phyloP scores from a whole-genome alignment of 2,113 vertebrate species.

The Barbus barbus region DNA sequence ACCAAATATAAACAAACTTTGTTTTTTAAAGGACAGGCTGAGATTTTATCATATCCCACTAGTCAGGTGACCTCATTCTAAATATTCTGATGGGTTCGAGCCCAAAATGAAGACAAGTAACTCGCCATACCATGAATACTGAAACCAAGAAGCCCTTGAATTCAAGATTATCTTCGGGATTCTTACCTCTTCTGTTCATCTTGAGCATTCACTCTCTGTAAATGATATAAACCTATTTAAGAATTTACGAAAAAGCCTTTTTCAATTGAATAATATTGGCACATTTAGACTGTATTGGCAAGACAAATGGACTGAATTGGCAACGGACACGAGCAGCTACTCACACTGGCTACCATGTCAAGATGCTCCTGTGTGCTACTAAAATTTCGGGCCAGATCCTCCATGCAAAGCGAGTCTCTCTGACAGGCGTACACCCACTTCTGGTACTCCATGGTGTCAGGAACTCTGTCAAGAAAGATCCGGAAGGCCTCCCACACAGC shows the following conservation, averaged over 20 bases:
- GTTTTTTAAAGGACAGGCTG: slow-evolving; percentile 38
- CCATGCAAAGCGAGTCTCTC: slow-evolving; percentile 86
- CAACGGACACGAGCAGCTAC: slow-evolving; percentile 32
- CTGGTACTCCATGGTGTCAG: slow-evolving; percentile 86
- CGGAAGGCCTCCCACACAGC: slow-evolving; percentile 94
- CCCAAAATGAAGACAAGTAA: neutral
- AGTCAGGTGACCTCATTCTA: slow-evolving; percentile 42
- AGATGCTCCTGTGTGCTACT: slow-evolving; percentile 90
- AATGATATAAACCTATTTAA: too few relatives aligned
- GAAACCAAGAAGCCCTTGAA: neutral
- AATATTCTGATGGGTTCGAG: neutral
- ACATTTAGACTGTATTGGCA: neutral
- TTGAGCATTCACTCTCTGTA: slow-evolving; percentile 56
- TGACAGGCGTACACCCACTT: slow-evolving; percentile 89
- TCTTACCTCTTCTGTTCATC: slow-evolving; percentile 56
- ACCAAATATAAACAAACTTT: slow-evolving; percentile 42
- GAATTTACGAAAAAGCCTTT: neutral
- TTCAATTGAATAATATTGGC: neutral
- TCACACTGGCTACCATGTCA: slow-evolving; percentile 84
- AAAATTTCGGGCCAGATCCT: slow-evolving; percentile 90
- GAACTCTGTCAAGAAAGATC: slow-evolving; percentile 91
- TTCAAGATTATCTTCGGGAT: neutral
- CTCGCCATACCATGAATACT: neutral
- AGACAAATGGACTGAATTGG: neutral
- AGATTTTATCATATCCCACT: slow-evolving; percentile 38